Evolutionary conservation across 2,888 invertebrate genomes (phyloP), one percentile per base, ranked within the genome.

Genomic region (Melipona beecheii): DNA sequence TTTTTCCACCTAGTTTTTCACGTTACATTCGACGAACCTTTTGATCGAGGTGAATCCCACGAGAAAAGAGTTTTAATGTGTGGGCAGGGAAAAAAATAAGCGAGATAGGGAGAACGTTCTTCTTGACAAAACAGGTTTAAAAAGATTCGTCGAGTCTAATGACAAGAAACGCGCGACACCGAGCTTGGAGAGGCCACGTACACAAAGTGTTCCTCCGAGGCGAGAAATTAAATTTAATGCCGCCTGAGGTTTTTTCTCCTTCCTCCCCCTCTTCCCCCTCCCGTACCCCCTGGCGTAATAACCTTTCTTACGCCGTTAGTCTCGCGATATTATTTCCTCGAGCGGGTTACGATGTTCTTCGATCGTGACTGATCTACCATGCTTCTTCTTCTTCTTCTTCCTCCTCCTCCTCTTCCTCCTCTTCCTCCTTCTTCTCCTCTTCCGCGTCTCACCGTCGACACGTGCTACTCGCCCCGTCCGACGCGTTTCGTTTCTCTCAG

Each of bases 151-250:
- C 36, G 70, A 4, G 2, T 15, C 68, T 81, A 75, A 80, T 69
- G 81, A 73, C 64, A 69, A 75, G 69, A 56, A 81, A 21, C 43
- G 58, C 69, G 64, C 52, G 43, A 64, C 56, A 77, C 43, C 11
- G n/a, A n/a, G 54, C 60, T 36, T 50, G 21, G 43, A 43, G 74
- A 56, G 31, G 9, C 68, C 76, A 60, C 70, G 69, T 65, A 49
- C 76, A 75, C 70, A 75, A 75, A 75, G 75, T 31, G 31, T 82
- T 87, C 75, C 73, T 77, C 71, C 62, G 71, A 71, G 78, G 81
- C 85, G 85, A 76, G 87, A 88, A 88, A 88, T 88, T 88, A 88
- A 88, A 88, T 88, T 88, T 87, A 88, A 88, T 86, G 83, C 86
- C 60, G 56, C 62, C 60, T 69, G 64, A 1, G 21, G 9, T 27